Conservation (phyloP, 2,113 vertebrate species). For the Galemys pyrenaicus region DNA sequence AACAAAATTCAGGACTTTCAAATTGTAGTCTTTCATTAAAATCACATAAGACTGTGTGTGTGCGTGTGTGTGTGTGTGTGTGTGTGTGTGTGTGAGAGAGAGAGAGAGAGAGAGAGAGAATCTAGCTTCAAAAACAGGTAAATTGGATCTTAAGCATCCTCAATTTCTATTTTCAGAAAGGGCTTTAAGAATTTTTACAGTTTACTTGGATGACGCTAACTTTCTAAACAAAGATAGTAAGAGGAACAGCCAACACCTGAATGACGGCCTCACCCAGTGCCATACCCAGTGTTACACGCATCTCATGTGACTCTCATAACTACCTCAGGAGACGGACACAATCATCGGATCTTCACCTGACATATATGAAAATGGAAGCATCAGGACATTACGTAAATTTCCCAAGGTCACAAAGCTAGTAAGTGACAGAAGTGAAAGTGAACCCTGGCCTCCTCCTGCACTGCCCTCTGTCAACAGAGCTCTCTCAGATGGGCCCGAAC, state of each 20-base stretch:
- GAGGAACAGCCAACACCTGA: constrained; percentile 40
- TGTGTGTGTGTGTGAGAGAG: not conserved
- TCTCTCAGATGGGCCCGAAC: not conserved
- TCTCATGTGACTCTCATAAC: constrained; percentile 49
- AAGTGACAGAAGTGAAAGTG: not conserved
- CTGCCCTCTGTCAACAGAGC: not conserved
- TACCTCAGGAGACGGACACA: not conserved
- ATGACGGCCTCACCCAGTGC: not conserved
- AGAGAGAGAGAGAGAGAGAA: too few relatives aligned
- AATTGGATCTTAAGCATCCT: not conserved
- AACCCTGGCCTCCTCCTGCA: not conserved
- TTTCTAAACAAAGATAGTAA: constrained; percentile 37
- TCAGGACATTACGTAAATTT: constrained; percentile 46
- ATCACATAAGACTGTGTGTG: not conserved
- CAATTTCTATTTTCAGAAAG: not conserved
- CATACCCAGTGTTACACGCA: not conserved
- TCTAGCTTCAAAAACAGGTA: not conserved
- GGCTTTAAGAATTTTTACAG: constrained; percentile 43
- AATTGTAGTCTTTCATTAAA: constrained; percentile 36
- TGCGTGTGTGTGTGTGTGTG: not conserved
- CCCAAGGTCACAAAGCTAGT: constrained; percentile 45
- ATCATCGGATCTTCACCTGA: constrained; percentile 37
- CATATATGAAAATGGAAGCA: constrained; percentile 44
- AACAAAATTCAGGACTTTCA: constrained; percentile 43
- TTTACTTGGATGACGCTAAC: constrained; percentile 7